These are phyloP conservation scores for Nemurella pictetii DNA, from an alignment of 2,888 invertebrate genomes.

Conservation along the genomic window DNA sequence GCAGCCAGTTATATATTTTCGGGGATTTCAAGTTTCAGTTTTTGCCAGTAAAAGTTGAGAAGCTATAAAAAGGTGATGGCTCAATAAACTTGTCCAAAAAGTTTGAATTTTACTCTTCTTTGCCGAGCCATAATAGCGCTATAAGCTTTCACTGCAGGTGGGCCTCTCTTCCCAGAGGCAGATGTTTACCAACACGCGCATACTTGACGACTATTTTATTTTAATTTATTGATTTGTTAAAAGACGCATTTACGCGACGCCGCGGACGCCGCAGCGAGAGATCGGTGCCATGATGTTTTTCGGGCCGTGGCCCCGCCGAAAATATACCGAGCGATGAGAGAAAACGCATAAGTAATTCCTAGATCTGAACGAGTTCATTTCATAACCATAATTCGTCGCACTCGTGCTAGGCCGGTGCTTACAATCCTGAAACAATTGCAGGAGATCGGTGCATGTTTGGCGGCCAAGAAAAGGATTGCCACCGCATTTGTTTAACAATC, in stretches of 20 bases:
- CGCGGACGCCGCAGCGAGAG: neutral
- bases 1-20: slow-evolving; percentile 22
- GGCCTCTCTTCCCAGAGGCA: neutral
- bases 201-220: slow-evolving; percentile 19
- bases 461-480: neutral
- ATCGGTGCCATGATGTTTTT: neutral
- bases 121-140: slow-evolving; percentile 7
- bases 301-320: neutral
- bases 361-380: neutral
- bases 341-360: neutral
- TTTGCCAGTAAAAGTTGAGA: slow-evolving; percentile 26
- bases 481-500: neutral
- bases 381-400: neutral
- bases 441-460: neutral
- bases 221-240: slow-evolving; percentile 26
- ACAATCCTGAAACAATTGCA: neutral
- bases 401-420: neutral
- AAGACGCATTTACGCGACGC: neutral
- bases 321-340: neutral
- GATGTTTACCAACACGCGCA: slow-evolving; percentile 26
- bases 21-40: slow-evolving; percentile 29
- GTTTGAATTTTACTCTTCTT: slow-evolving; percentile 25
- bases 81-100: slow-evolving; percentile 28
- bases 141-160: slow-evolving; percentile 20
- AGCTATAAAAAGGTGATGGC: slow-evolving; percentile 31